phyloP scores from a whole-genome alignment of 2,113 vertebrate genomes.

The Ctenodactylus gundi region DNA sequence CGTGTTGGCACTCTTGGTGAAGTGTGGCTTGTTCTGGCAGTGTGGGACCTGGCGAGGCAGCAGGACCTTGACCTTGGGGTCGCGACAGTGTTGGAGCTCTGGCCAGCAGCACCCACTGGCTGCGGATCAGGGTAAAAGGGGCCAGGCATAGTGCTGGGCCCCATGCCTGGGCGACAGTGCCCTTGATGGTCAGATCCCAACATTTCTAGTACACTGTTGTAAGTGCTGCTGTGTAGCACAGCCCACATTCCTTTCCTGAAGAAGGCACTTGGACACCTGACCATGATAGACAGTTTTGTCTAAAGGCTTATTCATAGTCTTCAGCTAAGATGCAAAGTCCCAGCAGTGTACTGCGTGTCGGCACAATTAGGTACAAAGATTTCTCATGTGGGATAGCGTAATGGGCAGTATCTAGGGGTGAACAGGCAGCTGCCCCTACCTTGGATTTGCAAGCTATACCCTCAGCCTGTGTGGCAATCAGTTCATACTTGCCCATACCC shows the following conservation, averaged over 20 bases:
- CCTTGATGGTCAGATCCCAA: no score
- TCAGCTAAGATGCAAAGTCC: not conserved
- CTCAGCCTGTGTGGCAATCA: not conserved
- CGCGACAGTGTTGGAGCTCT: not conserved
- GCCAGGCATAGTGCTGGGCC: no score
- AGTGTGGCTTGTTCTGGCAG: not conserved
- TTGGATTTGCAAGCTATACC: not conserved
- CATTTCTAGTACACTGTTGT: not conserved
- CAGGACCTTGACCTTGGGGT: not conserved
- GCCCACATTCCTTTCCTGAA: accelerated
- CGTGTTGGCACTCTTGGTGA: not conserved
- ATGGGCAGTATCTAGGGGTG: no score
- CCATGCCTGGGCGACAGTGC: not conserved
- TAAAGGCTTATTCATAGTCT: not conserved
- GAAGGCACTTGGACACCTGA: no score
- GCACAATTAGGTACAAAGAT: not conserved
- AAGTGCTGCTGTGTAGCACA: not conserved
- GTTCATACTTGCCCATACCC: no score
- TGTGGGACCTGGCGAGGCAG: not conserved
- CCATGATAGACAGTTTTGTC: not conserved
- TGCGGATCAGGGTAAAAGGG: not conserved
- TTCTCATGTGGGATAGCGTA: not conserved
- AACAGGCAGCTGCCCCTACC: not conserved
- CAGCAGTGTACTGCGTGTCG: no score
- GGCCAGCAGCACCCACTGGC: not conserved